Base-by-base conservation (phyloP, 2,797 vertebrate species). In the Anguilla megastoma region DNA sequence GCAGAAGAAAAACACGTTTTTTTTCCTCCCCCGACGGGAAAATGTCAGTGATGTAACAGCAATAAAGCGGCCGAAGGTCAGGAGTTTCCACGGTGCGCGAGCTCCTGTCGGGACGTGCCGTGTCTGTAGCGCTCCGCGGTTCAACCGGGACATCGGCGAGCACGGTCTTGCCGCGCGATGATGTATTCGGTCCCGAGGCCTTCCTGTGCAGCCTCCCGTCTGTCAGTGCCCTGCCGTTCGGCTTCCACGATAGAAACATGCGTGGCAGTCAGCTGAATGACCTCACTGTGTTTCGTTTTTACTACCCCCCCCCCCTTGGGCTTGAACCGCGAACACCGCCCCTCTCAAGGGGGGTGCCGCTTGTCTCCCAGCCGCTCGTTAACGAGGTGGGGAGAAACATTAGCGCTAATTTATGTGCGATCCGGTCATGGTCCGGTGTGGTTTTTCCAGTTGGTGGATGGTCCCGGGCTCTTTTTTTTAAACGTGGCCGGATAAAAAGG, bases 271-370 rank as follows among this genome's bases (percentile, higher is more conserved):
- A 89, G 91, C 86, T 92, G 88, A 94, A 92, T 90, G 90, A 90
- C 85, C 86, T 86, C 90, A 91, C 88, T 93, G 91, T 94, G 91
- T 94, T 92, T 91, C 84, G 50, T 21, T 86, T 41, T 87, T 71
- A 86, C 54, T 83, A 86, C 88, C 87, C 27, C 71, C 86, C 82
- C 87, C 87, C 27, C 82, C 87, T 5, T 4, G 41, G 41, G 74
- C 60, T 12, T 76, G 86, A 60, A 36, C 45, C 45, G 56, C 58
- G 18, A 86, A 45, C 41, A 45, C 41, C 41, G 41, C 41, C 33
- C 87, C 80, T 86, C 74, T 69, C 50, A 8, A 52, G 50, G 52
- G 58, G 71, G 86, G 88, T 87, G 85, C 88, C 27, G 27, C 82
- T 85, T 87, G 71, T 86, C 18, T 88, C 86, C 88, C 66, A 71